Evolutionary conservation across 2,888 invertebrate genomes (phyloP).

Genomic region (Andricus quercusramuli): DNA sequence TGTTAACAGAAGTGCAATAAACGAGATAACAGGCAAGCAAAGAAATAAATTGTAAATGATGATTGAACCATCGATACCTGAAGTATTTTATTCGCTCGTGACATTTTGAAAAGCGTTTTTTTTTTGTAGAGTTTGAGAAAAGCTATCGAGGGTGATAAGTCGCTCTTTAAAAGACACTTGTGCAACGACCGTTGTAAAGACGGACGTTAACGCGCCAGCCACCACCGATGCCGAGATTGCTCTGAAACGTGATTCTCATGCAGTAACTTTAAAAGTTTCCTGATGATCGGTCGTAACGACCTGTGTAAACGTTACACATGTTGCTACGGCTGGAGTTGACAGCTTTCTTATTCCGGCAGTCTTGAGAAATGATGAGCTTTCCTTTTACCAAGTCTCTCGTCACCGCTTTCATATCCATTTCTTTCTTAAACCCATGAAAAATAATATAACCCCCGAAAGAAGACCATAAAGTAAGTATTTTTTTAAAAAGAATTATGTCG

Average conservation of each 20-base stretch:
- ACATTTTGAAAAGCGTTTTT: conserved; percentile 26
- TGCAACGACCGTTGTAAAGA: conserved; percentile 27
- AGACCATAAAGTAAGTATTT: no score
- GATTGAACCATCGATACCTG: background rate
- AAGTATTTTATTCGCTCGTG: conserved; percentile 32
- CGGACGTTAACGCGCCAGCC: conserved; percentile 24
- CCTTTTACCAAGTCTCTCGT: background rate
- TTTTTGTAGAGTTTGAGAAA: conserved; percentile 5
- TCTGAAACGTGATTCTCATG: background rate
- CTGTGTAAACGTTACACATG: conserved; percentile 10
- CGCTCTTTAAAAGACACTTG: conserved; percentile 38
- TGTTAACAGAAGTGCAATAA: background rate
- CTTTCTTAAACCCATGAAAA: background rate
- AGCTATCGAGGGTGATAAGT: conserved; percentile 35
- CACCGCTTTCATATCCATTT: background rate
- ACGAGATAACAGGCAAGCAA: background rate
- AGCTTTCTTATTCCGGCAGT: background rate
- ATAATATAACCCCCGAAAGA: background rate
- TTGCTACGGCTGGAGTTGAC: background rate
- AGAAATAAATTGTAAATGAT: conserved; percentile 19
- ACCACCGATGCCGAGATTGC: conserved; percentile 16
- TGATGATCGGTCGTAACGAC: conserved; percentile 19
- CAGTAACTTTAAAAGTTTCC: conserved; percentile 20
- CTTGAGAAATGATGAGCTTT: background rate
- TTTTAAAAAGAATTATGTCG: no score